phyloP scores from a whole-genome alignment of 2,113 vertebrate genomes.

The Neogobius melanostomus region DNA sequence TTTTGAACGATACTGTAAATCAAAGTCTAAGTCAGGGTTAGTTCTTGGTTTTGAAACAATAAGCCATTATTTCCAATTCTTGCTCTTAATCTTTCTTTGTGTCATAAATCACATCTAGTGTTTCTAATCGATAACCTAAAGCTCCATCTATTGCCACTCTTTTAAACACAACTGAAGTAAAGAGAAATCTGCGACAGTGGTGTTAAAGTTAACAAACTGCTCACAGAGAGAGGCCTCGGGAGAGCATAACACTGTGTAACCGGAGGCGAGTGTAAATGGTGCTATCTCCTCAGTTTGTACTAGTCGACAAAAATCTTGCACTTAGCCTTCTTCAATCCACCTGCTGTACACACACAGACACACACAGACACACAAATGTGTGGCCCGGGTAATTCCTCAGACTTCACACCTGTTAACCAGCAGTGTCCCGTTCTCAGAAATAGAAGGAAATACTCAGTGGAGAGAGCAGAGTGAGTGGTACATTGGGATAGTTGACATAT shows the following conservation, averaged over 20 bases:
- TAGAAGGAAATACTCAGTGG: constrained; percentile 1
- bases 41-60: no score
- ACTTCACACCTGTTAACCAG: constrained; percentile 16
- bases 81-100: neutral
- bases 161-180: neutral
- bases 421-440: constrained; percentile 10
- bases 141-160: neutral
- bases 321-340: constrained; percentile 15
- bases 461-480: constrained; percentile 18
- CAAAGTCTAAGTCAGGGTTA: no score
- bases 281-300: constrained; percentile 30
- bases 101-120: constrained; percentile 6
- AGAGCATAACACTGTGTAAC: constrained; percentile 33
- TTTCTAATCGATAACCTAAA: neutral
- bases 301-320: constrained; percentile 24
- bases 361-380: no score
- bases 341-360: constrained; percentile 16
- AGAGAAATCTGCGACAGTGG: constrained; percentile 31
- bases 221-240: constrained; percentile 17
- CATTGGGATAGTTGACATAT: constrained; percentile 37
- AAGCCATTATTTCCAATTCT: no score
- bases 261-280: constrained; percentile 14
- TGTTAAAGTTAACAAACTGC: constrained; percentile 18
- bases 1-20: no score
- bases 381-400: constrained; percentile 2